Evolutionary conservation across 2,113 vertebrate genomes (phyloP).

Genomic region (Hassar affinis): DNA sequence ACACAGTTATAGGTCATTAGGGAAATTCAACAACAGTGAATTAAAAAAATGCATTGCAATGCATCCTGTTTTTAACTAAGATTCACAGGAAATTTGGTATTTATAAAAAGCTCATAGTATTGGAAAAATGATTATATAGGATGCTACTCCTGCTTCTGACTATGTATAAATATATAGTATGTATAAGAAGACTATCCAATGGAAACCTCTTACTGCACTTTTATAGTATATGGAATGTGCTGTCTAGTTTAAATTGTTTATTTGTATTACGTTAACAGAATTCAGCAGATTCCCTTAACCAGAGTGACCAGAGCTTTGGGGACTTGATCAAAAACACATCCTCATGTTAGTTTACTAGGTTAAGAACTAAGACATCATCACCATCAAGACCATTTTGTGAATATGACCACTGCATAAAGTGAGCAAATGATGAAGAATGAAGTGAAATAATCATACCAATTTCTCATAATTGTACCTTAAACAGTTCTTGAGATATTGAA

Average conservation of each 20-base stretch:
- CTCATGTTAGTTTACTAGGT: not conserved
- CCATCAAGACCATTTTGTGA: not conserved
- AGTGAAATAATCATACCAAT: not conserved
- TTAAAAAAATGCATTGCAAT: not conserved
- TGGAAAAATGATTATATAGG: not conserved
- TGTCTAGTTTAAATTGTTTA: not conserved
- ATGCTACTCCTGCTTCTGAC: not conserved
- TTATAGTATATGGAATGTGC: not conserved
- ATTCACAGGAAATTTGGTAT: not conserved
- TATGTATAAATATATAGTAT: not conserved
- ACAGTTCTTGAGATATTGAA: too few relatives aligned
- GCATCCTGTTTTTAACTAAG: not conserved
- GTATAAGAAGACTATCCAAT: not conserved
- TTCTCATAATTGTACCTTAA: too few relatives aligned
- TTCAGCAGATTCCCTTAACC: not conserved
- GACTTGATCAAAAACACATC: not conserved
- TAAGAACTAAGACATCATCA: too few relatives aligned
- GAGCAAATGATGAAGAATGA: not conserved
- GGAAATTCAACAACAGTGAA: not conserved
- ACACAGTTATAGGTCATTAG: not conserved
- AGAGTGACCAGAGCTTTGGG: not conserved
- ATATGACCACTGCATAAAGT: too few relatives aligned
- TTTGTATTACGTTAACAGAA: not conserved
- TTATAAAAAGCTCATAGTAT: not conserved
- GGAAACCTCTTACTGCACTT: not conserved